phyloP scores from a whole-genome alignment of 2,888 invertebrate genomes.

The Tineola bisselliella region DNA sequence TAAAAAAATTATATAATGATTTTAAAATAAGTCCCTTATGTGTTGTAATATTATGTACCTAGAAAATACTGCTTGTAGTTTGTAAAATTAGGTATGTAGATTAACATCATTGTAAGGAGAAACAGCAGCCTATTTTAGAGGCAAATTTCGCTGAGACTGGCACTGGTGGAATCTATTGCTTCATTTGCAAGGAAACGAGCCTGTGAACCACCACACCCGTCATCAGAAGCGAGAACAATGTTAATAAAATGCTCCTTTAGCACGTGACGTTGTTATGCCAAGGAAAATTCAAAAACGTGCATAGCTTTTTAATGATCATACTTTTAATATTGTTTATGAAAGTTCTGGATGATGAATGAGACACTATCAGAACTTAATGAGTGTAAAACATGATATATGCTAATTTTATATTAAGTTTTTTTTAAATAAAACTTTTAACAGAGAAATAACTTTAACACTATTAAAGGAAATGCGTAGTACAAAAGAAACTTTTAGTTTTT shows the following conservation, averaged over 20 bases:
- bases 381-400: not conserved
- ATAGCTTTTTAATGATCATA: not conserved
- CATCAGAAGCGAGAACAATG: constrained; percentile 24
- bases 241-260: constrained; percentile 46
- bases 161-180: constrained; percentile 28
- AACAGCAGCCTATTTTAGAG: not conserved
- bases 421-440: no score
- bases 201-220: constrained; percentile 22
- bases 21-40: no score
- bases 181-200: constrained; percentile 41
- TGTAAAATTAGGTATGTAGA: constrained; percentile 1
- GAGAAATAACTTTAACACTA: not conserved
- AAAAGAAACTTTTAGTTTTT: not conserved
- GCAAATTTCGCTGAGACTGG: constrained; percentile 24
- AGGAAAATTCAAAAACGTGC: constrained; percentile 31
- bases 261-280: constrained; percentile 50
- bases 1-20: no score
- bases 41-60: no score
- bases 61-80: not conserved
- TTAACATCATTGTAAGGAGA: not conserved
- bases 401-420: not conserved
- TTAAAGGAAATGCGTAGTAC: no score
- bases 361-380: not conserved
- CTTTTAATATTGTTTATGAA: not conserved
- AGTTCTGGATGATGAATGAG: not conserved